Evolutionary conservation across 2,888 invertebrate genomes (phyloP), one percentile per base, ranked within the genome.

Genomic region (Andrena minutula): DNA sequence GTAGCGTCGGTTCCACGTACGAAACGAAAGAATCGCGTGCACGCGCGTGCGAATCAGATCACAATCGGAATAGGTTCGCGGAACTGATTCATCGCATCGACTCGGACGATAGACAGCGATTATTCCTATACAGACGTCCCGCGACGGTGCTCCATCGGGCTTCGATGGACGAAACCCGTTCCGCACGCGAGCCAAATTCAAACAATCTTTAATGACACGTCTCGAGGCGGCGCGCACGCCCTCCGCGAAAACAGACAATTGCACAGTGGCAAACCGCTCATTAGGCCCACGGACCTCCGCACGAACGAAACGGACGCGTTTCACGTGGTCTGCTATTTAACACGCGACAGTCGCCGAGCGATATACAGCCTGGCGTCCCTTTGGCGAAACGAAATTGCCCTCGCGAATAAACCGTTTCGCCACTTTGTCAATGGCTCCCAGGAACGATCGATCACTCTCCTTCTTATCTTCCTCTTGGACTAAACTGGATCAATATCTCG

Each of bases 151-250:
- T 49, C 26, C 70, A 49, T 77, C n/a, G 41, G 47, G 58, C 60
- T 69, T 78, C 83, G 56, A 75, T 35, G 53, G 66, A 69, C 76
- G 75, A 77, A 81, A 77, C 82, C 78, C 81, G 68, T 64, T 66
- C 64, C 58, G 58, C 87, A 85, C 87, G 87, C 87, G 85, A 41
- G 87, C 78, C 72, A 84, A 87, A 84, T 82, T 82, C 85, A 68
- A 87, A 84, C 84, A 82, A 75, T 85, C 87, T 84, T 87, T 87
- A 87, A 87, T 87, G 80, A 85, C 75, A 85, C 75, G 84, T 85
- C 85, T 84, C 76, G 53, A 28, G 32, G 12, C 26, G 23, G 63
- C 64, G 61, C 23, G 58, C 20, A 47, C 47, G 51, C 30, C 41
- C 60, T 7, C 3, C 56, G 71, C 63, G 70, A 72, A 69, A 75